Base-by-base conservation (phyloP, 2,888 invertebrate species). In the Deilephila elpenor region DNA sequence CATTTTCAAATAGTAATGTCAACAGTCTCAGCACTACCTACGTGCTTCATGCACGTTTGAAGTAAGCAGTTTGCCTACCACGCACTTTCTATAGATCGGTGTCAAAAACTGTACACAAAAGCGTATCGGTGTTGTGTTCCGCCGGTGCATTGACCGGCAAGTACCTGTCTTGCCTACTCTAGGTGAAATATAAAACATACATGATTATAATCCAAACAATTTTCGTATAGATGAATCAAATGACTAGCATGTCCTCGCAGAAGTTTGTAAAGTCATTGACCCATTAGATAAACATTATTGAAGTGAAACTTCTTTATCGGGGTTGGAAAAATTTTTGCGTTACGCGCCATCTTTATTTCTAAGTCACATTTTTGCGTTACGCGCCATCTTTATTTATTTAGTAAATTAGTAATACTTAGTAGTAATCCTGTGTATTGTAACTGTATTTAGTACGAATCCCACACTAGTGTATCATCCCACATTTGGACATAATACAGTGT, bases 121-220 rank as follows among this genome's bases (percentile, higher is more conserved):
- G 77, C 73, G 73, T 77, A 75, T 76, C 76, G 73, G 74, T 79
- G 72, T 79, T 79, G 71, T 79, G 76, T 77, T 75, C 79, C 74
- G 74, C 44, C 74, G 77, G 86, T 83, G 82, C 88, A 85, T 75
- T 88, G 87, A 86, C 86, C 86, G 74, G 62, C 59, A 77, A 78
- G 75, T 82, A 77, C 74, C 76, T 77, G 78, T 73, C 77, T 75
- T 80, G 78, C 79, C 78, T 77, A 82, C 76, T 67, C 44, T 73
- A 76, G 74, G 74, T 81, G 78, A 76, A 75, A 78, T 78, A 78
- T 74, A 77, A 81, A 77, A 75, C 73, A 78, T 74, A 62, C 80
- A 80, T 82, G 80, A 80, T 82, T 80, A 75, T 79, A 81, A 80
- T 79, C 77, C 74, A 80, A 82, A 82, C 82, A 83, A 75, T 79